Evolutionary conservation across 2,113 vertebrate species (phyloP).

Genomic region (Psettodes erumei): DNA sequence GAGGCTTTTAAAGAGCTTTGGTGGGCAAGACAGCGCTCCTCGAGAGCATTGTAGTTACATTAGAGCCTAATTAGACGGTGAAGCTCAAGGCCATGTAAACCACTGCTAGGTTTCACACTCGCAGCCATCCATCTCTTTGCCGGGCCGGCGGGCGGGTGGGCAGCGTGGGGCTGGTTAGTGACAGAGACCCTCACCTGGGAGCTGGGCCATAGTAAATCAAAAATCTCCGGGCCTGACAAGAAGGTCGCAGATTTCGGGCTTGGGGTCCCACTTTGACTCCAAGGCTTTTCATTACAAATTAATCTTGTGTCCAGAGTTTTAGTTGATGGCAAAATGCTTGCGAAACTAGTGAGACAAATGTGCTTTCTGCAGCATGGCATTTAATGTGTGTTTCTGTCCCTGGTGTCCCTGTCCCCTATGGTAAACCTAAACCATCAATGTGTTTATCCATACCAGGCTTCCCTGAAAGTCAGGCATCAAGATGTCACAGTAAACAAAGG

Average conservation of each 20-base stretch:
- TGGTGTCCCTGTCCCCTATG: no score
- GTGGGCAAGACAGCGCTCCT: slow-evolving; percentile 80
- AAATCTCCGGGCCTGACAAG: slow-evolving; percentile 38
- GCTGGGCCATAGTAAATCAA: slow-evolving; percentile 64
- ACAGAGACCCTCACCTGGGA: slow-evolving; percentile 58
- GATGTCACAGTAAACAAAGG: neutral
- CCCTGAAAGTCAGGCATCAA: neutral
- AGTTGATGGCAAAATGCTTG: no score
- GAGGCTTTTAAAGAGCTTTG: slow-evolving; percentile 84
- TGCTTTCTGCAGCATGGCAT: neutral
- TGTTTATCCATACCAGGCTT: neutral
- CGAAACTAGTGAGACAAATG: neutral
- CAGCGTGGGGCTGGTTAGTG: slow-evolving; percentile 30
- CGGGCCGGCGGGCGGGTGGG: slow-evolving; percentile 12
- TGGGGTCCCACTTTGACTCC: slow-evolving; percentile 30
- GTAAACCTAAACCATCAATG: neutral
- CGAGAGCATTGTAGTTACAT: slow-evolving; percentile 78
- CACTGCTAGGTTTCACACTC: slow-evolving; percentile 72
- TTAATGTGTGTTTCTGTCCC: no score
- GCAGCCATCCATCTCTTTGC: slow-evolving; percentile 78
- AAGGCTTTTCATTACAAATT: slow-evolving; percentile 30
- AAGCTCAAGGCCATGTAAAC: slow-evolving; percentile 80
- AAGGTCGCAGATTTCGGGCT: slow-evolving; percentile 40
- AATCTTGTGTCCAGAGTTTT: slow-evolving; percentile 20
- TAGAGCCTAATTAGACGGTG: slow-evolving; percentile 83